Percentiles rank a stretch among this genome's conserved stretches.
phyloP scores from a whole-genome alignment of 2,888 invertebrate species.

The Lithophane leautieri region DNA sequence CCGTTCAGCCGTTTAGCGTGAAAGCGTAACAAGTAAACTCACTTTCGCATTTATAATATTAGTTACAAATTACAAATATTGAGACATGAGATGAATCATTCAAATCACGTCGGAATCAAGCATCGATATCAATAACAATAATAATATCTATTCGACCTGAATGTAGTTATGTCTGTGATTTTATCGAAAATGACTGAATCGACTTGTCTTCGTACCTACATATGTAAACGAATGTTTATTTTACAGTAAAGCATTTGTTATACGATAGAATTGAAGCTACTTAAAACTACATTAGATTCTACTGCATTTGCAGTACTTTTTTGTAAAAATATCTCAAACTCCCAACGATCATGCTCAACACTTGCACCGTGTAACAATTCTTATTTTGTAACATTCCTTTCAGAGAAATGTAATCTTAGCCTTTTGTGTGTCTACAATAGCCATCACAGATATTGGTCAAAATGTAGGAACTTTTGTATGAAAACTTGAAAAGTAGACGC shows the following conservation, averaged over 20 bases:
- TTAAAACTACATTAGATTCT: background rate
- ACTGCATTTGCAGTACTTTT: background rate
- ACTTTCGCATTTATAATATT: too few relatives aligned
- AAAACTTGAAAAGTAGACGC: constrained; percentile 53
- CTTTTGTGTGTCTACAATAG: constrained; percentile 63
- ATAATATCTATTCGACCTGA: too few relatives aligned
- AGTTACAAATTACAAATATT: too few relatives aligned
- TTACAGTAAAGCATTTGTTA: too few relatives aligned
- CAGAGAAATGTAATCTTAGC: constrained; percentile 64
- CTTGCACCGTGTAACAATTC: constrained; percentile 32
- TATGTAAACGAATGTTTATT: background rate
- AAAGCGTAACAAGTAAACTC: too few relatives aligned
- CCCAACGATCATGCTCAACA: background rate
- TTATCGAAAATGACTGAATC: too few relatives aligned
- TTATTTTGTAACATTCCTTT: constrained; percentile 60
- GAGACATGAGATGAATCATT: background rate
- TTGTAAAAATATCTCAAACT: background rate
- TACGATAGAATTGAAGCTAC: background rate
- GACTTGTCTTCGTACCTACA: too few relatives aligned
- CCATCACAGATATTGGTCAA: constrained; percentile 54
- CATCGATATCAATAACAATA: background rate
- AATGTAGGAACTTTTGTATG: constrained; percentile 49
- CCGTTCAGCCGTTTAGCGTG: too few relatives aligned
- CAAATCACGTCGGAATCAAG: background rate
- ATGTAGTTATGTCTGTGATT: too few relatives aligned